phyloP scores from a whole-genome alignment of 92 coral and sea anemone genomes.

The Ricordea florida region DNA sequence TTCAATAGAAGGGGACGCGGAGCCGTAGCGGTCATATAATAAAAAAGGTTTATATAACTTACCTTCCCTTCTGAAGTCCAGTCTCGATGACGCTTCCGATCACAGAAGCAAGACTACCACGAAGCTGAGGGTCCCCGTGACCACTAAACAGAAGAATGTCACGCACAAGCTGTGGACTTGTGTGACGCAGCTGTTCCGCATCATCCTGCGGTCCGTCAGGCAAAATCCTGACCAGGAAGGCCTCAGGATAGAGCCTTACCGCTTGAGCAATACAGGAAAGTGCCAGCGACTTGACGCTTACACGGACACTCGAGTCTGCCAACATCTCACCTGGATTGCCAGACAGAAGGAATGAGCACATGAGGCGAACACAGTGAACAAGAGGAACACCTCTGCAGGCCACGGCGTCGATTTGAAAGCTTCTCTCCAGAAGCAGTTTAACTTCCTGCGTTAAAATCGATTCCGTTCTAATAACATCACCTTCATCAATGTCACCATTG shows the following conservation, averaged over 20 bases:
- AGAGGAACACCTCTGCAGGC: constrained; percentile 90
- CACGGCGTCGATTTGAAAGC: constrained; percentile 93
- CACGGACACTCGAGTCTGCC: constrained; percentile 92
- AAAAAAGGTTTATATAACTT: not conserved
- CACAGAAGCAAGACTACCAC: constrained; percentile 84
- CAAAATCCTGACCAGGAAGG: constrained; percentile 75
- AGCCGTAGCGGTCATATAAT: too few relatives aligned
- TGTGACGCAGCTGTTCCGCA: not conserved
- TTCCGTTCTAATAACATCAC: constrained; percentile 65
- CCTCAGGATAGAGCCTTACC: constrained; percentile 82
- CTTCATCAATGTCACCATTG: constrained; percentile 32
- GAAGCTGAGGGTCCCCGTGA: constrained; percentile 94
- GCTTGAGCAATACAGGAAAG: constrained; percentile 86
- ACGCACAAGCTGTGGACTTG: constrained; percentile 81
- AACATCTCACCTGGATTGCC: constrained; percentile 89
- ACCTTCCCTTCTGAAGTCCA: constrained; percentile 85
- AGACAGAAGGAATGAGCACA: constrained; percentile 90
- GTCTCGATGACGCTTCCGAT: constrained; percentile 75
- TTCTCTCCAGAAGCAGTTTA: constrained; percentile 74
- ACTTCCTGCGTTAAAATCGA: constrained; percentile 82
- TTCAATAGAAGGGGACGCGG: too few relatives aligned
- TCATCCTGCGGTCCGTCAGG: constrained; percentile 56
- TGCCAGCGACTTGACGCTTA: constrained; percentile 92
- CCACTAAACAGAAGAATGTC: constrained; percentile 82
- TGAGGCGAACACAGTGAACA: constrained; percentile 89